phyloP scores from a whole-genome alignment of 64 coral and sea anemone species.

The Astreopora myriophthalma region DNA sequence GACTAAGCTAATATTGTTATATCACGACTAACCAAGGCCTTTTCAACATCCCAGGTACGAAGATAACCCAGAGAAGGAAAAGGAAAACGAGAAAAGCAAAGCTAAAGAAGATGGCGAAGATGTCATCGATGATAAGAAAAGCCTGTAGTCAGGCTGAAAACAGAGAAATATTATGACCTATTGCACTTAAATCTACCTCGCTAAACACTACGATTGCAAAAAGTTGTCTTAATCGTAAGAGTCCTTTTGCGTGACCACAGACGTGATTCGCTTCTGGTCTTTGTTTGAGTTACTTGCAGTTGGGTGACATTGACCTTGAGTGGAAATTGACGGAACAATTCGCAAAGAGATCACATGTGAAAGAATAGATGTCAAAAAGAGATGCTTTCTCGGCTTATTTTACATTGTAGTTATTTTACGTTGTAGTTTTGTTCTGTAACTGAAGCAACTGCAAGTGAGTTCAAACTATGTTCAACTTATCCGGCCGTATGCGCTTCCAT shows the following conservation, averaged over 20 bases:
- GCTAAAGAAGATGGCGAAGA: conserved; percentile 8
- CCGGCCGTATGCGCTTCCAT: too few species aligned
- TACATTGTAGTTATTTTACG: not conserved
- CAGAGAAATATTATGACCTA: not conserved
- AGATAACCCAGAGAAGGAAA: conserved; percentile 52
- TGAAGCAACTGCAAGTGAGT: too few species aligned
- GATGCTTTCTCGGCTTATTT: not conserved
- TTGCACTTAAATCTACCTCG: not conserved
- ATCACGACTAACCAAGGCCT: too few species aligned
- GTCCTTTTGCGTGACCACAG: not conserved
- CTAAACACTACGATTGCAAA: not conserved
- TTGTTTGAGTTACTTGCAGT: not conserved
- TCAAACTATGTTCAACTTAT: too few species aligned
- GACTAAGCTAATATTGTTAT: too few species aligned
- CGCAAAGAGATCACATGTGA: too few species aligned
- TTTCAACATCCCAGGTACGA: conserved; percentile 33
- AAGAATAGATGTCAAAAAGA: too few species aligned
- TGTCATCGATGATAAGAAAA: conserved; percentile 58
- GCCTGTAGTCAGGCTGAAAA: conserved; percentile 2
- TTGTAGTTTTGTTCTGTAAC: not conserved
- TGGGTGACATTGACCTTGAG: not conserved
- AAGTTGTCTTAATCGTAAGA: not conserved
- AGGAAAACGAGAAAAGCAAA: conserved; percentile 15
- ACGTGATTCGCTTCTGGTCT: not conserved
- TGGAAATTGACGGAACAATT: too few species aligned